A percentile compares a stretch with the other conserved stretches of the same genome.
phyloP scores from a whole-genome alignment of 2,797 vertebrate species.

The Triplophysa bombifrons region DNA sequence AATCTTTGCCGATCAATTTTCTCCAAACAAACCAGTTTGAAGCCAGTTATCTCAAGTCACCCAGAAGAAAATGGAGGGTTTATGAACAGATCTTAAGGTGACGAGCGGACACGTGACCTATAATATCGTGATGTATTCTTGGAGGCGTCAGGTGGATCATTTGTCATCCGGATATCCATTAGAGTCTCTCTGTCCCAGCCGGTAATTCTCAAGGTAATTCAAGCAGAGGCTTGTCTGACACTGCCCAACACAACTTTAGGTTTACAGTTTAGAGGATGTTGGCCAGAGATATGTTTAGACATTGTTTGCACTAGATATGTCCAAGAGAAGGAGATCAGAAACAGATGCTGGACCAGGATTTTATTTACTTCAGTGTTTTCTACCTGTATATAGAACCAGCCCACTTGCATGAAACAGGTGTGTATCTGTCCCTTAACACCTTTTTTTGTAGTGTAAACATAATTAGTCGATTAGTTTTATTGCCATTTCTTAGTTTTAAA shows the following conservation, averaged over 20 bases:
- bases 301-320: neutral
- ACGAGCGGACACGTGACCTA: slow-evolving; percentile 7
- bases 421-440: neutral
- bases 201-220: slow-evolving; percentile 37
- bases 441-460: neutral
- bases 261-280: slow-evolving; percentile 20
- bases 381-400: neutral
- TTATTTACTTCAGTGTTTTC: neutral
- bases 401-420: neutral
- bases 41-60: slow-evolving; percentile 25
- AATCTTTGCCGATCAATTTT: slow-evolving; percentile 37
- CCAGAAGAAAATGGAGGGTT: slow-evolving; percentile 60
- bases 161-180: slow-evolving; percentile 60
- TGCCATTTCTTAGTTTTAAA: too few relatives aligned
- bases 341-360: neutral
- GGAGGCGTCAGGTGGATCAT: slow-evolving; percentile 55
- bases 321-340: neutral
- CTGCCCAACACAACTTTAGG: slow-evolving; percentile 11
- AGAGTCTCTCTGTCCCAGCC: slow-evolving; percentile 34
- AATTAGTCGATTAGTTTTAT: too few relatives aligned
- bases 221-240: slow-evolving; percentile 33
- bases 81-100: slow-evolving; percentile 57
- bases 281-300: neutral
- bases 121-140: slow-evolving; percentile 36
- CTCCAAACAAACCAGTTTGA: slow-evolving; percentile 23